Evolutionary conservation across 2,113 vertebrate genomes (phyloP).

Genomic region (Vidua macroura): DNA sequence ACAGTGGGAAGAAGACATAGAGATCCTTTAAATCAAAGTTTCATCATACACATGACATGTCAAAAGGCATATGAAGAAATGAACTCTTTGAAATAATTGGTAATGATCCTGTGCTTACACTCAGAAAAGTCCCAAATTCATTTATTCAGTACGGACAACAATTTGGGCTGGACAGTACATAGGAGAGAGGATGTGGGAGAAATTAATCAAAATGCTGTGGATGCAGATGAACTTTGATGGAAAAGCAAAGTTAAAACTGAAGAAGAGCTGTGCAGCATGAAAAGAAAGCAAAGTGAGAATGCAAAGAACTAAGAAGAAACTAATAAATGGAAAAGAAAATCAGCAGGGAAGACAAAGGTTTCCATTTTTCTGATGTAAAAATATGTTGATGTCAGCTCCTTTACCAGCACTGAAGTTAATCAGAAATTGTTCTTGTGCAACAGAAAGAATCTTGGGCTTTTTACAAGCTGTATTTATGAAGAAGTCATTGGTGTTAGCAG

Average conservation of each 20-base stretch:
- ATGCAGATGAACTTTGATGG: background rate
- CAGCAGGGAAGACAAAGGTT: background rate
- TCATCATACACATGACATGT: background rate
- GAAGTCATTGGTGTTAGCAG: background rate
- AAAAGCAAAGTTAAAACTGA: background rate
- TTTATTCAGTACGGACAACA: background rate
- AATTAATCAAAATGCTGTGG: background rate
- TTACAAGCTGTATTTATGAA: background rate
- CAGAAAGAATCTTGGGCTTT: background rate
- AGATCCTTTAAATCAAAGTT: background rate
- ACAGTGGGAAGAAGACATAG: background rate
- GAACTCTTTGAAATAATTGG: background rate
- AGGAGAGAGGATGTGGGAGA: background rate
- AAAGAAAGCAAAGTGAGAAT: background rate
- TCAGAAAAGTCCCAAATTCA: background rate
- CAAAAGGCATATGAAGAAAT: background rate
- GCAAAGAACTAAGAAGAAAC: background rate
- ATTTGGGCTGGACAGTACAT: background rate
- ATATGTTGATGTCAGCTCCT: background rate
- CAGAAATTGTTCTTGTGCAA: background rate
- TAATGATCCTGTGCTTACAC: background rate
- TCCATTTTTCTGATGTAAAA: background rate
- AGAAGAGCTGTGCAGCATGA: background rate
- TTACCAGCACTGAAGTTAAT: background rate
- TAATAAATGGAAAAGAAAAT: background rate